Evolutionary conservation across 30 jellyfish, hydroid and myxozoan species (phyloP), one percentile per base, ranked within the genome.

Genomic region (Pseudorhiza aurosa): DNA sequence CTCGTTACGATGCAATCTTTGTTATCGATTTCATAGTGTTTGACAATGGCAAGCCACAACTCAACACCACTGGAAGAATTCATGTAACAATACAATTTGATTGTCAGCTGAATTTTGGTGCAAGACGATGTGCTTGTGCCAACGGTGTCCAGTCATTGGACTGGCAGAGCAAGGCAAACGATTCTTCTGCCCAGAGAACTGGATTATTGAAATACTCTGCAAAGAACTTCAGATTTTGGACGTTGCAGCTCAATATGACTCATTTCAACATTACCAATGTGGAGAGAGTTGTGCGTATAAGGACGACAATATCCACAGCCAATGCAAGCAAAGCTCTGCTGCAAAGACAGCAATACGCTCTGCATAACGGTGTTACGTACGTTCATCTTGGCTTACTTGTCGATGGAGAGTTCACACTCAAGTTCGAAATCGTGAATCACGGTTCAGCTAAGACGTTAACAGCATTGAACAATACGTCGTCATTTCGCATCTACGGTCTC

Each of bases 41-140:
- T 17, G 71, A 39, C 26, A 46, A 74, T 21, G 87, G 87, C 37
- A 51, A 44, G 2, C 87, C 76, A 11, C 42, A 25, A 22, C 21
- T 35, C 63, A 74, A 55, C 68, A 19, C 67, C 2, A 74, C 76
- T 30, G 87, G 87, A n/a, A 36, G 7, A 12, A 62, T 74, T 18
- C 32, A 31, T 37, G 67, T 74, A 0, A 72, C 77, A 25, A 57
- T 55, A 29, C 1, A 4, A 0, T 10, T 18, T 35, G 53, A 65
- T 37, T 65, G 79, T n/a, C 60, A 37, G 32, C 19, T 18, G n/a
- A n/a, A n/a, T n/a, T n/a, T n/a, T n/a, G n/a, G n/a, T n/a, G 7
- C 50, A 4, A 12, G 10, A 39, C 7, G 10, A 39, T 5, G 50
- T 12, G 10, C 50, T 12, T 39, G 50, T 39, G 7, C 12, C 10